These are phyloP conservation scores for Henicopernis longicauda DNA, from an alignment of 2,113 vertebrate genomes.

Conservation along the genomic window DNA sequence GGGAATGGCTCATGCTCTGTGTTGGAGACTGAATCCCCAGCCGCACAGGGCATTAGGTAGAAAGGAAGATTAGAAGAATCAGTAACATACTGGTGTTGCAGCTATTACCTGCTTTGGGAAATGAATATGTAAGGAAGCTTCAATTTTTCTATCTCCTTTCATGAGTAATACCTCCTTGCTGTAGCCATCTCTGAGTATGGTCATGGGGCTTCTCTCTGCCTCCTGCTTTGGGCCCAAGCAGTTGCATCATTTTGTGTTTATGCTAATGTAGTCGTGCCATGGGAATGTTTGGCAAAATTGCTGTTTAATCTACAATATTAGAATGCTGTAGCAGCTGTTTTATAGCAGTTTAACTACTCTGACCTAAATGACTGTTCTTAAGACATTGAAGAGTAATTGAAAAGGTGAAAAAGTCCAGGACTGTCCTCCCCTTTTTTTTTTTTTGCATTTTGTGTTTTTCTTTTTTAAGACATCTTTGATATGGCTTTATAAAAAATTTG, in stretches of 20 bases:
- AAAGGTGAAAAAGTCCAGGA: slow-evolving; percentile 9
- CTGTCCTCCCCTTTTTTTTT: background rate
- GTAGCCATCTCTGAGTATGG: background rate
- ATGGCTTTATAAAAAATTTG: background rate
- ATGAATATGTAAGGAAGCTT: background rate
- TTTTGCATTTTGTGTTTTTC: background rate
- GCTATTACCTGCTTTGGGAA: background rate
- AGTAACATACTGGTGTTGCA: background rate
- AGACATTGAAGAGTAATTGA: slow-evolving; percentile 21
- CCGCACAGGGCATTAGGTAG: background rate
- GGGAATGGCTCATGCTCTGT: background rate
- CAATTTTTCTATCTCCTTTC: background rate
- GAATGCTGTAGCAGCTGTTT: slow-evolving; percentile 20
- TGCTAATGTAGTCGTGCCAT: background rate
- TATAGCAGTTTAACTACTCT: slow-evolving; percentile 25
- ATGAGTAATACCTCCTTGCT: background rate
- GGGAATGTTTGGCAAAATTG: background rate
- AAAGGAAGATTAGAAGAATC: background rate
- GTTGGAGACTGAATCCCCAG: background rate
- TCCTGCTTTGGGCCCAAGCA: background rate
- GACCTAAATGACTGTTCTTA: background rate
- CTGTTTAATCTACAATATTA: background rate
- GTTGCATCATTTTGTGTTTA: background rate
- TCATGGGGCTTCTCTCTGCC: background rate
- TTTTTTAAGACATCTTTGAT: background rate